Conservation (phyloP, 2,888 invertebrate genomes). For the Tipula lateralis region DNA sequence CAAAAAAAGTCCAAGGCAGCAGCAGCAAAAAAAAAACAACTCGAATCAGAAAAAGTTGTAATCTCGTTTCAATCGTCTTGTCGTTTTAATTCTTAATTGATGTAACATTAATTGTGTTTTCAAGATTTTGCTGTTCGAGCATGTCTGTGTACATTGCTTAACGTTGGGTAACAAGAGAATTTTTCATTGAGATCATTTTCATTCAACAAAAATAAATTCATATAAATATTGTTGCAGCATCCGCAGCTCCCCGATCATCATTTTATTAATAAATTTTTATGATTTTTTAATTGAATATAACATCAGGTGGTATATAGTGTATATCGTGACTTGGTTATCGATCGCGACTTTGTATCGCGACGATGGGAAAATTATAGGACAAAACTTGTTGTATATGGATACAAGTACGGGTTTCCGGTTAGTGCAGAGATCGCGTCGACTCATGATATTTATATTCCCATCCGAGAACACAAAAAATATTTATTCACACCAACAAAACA, state of each 20-base stretch:
- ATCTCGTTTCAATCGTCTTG: conserved; percentile 19
- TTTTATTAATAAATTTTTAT: neutral
- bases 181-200: conserved; percentile 2
- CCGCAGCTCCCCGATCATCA: neutral
- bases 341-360: neutral
- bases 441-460: neutral
- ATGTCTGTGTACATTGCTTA: neutral
- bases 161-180: neutral
- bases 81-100: conserved; percentile 2
- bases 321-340: neutral
- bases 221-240: neutral
- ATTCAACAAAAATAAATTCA: neutral
- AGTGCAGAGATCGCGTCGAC: neutral
- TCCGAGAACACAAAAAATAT: neutral
- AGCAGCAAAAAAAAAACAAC: too few relatives aligned
- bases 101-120: conserved; percentile 19
- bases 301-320: conserved; percentile 24
- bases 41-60: conserved; percentile 14
- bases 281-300: neutral
- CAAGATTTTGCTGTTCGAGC: neutral
- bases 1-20: neutral
- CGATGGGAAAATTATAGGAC: neutral
- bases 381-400: neutral
- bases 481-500: neutral
- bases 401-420: neutral